phyloP scores from a whole-genome alignment of 2,888 invertebrate genomes.

The Scelioninae gen. 1 region DNA sequence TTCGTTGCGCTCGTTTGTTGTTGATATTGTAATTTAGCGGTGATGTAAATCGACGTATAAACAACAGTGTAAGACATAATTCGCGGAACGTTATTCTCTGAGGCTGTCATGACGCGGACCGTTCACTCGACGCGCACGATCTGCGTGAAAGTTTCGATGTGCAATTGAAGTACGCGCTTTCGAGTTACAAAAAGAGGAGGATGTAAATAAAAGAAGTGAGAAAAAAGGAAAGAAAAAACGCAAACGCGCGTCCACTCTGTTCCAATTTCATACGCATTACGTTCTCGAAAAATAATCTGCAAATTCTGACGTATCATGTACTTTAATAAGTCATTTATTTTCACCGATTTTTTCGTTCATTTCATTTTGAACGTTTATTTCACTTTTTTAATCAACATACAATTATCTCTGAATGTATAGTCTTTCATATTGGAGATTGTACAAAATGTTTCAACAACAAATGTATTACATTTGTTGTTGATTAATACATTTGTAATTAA shows the following conservation, averaged over 20 bases:
- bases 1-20: slow-evolving; percentile 37
- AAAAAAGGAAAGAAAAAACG: slow-evolving; percentile 14
- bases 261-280: slow-evolving; percentile 60
- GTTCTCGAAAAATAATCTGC: slow-evolving; percentile 53
- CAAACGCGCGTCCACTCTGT: slow-evolving; percentile 12
- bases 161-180: slow-evolving; percentile 67
- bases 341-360: background rate
- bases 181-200: slow-evolving; percentile 20
- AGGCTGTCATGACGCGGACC: slow-evolving; percentile 59
- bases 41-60: slow-evolving; percentile 61
- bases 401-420: too few species aligned
- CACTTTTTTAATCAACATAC: too few species aligned
- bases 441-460: too few species aligned
- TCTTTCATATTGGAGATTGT: too few species aligned
- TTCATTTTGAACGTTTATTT: too few species aligned
- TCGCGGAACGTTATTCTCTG: slow-evolving; percentile 63
- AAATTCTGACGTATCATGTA: slow-evolving; percentile 53
- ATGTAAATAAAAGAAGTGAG: slow-evolving; percentile 14
- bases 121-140: slow-evolving; percentile 66
- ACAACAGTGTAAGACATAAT: slow-evolving; percentile 62
- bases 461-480: too few species aligned
- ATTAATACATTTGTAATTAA: too few species aligned
- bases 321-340: slow-evolving; percentile 54
- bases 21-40: slow-evolving; percentile 59
- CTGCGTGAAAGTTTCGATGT: slow-evolving; percentile 69